Base-by-base conservation (phyloP, 2,797 vertebrate species). In the Furcifer pardalis region DNA sequence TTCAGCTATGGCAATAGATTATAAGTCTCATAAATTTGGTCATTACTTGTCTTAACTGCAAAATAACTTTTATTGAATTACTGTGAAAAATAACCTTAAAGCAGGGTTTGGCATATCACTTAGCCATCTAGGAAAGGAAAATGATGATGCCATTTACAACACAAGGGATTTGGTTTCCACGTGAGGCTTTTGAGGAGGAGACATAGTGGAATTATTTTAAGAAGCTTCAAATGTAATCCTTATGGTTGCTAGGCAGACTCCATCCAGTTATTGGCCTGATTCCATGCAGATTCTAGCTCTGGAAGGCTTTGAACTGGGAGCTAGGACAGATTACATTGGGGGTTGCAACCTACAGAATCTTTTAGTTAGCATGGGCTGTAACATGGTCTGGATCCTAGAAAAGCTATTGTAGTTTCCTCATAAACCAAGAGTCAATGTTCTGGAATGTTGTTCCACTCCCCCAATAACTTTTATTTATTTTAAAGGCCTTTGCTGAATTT, bases 1-100 rank as follows among this genome's bases (percentile, higher is more conserved):
- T 71, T 32, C 19, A 72, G 78, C 37, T 92, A 80, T 74, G 83
- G n/a, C 72, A 87, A 35, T 62, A 81, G 72, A 81, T 89, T 85
- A 82, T 49, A 88, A 77, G 90, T 86, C 77, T 90, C 87, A 86
- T 85, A 85, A 92, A 91, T 8, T 74, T 84, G 84, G 75, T 73
- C 89, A 84, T 92, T 92, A 87, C 71, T 86, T 91, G 71, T 90
- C 82, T 90, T 89, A 82, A 86, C 79, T 79, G 81, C 2, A 85
- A 90, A 93, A 92, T 92, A 87, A 83, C 63, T 89, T 91, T 83
- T 88, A 87, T 86, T 88, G 92, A 90, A 86, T 81, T 90, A 69
- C 82, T 76, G n/a, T 90, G 91, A 90, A 91, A n/a, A n/a, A 15
- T 77, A 88, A 78, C 25, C 62, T 83, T 59, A 72, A 60, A 71